phyloP scores from a whole-genome alignment of 1,140 invertebrate genomes.

The Atta texana region DNA sequence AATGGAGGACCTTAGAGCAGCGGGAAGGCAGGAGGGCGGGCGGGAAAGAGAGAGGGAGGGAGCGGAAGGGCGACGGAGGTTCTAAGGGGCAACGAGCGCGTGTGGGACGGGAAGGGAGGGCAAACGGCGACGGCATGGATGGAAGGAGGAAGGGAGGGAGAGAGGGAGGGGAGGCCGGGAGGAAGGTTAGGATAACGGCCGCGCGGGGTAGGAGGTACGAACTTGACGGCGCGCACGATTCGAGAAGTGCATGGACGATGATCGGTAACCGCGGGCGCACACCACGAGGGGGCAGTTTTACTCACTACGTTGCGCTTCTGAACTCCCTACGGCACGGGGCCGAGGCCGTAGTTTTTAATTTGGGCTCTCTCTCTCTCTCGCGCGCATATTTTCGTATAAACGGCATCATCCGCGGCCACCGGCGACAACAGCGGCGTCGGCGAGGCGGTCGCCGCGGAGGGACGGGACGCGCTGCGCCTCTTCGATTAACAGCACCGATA shows the following conservation, averaged over 20 bases:
- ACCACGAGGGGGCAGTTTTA: slow-evolving; percentile 76
- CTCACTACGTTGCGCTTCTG: slow-evolving; percentile 72
- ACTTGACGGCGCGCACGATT: slow-evolving; percentile 70
- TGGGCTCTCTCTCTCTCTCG: not conserved
- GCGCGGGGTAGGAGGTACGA: slow-evolving; percentile 67
- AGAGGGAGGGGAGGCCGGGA: slow-evolving; percentile 41
- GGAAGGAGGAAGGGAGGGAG: slow-evolving; percentile 36
- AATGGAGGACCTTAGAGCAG: slow-evolving; percentile 81
- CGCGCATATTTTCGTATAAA: slow-evolving; percentile 66
- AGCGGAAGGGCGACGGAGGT: slow-evolving; percentile 62
- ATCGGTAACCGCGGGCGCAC: slow-evolving; percentile 65
- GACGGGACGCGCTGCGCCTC: slow-evolving; percentile 10
- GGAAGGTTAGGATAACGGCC: slow-evolving; percentile 21
- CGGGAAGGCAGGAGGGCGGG: slow-evolving; percentile 61
- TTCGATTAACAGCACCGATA: slow-evolving; percentile 67
- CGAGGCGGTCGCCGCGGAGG: not conserved
- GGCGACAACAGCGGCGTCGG: not conserved
- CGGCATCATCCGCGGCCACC: slow-evolving; percentile 21
- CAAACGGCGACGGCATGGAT: not conserved
- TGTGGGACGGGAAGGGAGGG: slow-evolving; percentile 52
- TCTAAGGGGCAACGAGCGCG: slow-evolving; percentile 41
- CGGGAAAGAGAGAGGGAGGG: slow-evolving; percentile 34
- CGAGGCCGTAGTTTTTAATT: slow-evolving; percentile 63
- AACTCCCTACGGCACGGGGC: slow-evolving; percentile 61
- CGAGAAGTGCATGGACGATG: slow-evolving; percentile 73